phyloP scores from a whole-genome alignment of 2,797 vertebrate genomes.

The Sylvilagus floridanus region DNA sequence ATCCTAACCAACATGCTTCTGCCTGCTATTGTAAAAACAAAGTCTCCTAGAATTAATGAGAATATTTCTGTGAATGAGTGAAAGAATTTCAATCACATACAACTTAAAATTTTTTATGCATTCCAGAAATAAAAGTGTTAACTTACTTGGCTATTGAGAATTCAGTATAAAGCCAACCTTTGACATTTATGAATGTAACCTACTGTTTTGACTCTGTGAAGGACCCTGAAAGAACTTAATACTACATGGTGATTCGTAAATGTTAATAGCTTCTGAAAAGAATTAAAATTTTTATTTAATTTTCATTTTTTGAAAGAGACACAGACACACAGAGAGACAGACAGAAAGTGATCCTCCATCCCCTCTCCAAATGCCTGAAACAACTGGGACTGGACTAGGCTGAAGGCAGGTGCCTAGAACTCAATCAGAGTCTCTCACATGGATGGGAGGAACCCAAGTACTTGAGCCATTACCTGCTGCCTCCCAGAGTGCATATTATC shows the following conservation, averaged over 20 bases:
- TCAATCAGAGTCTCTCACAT: too few relatives aligned
- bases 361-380: too few relatives aligned
- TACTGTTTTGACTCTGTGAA: conserved; percentile 9
- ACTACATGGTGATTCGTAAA: conserved; percentile 9
- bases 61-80: conserved; percentile 29
- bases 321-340: too few relatives aligned
- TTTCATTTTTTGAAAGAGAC: too few relatives aligned
- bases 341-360: too few relatives aligned
- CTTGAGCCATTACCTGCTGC: too few relatives aligned
- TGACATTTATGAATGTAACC: neutral
- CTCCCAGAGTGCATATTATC: too few relatives aligned
- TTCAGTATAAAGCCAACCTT: conserved; percentile 11
- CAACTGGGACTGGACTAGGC: too few relatives aligned
- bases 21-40: conserved; percentile 1
- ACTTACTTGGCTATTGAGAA: conserved; percentile 5
- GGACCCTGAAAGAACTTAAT: neutral
- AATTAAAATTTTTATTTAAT: neutral
- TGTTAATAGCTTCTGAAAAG: neutral
- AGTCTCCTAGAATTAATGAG: conserved; percentile 16
- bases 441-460: too few relatives aligned
- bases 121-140: conserved; percentile 19
- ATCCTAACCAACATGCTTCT: neutral
- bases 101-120: conserved; percentile 38
- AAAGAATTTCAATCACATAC: neutral
- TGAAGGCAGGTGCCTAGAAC: too few relatives aligned